Base-by-base conservation (phyloP, 1,140 invertebrate species). In the Ectropis grisescens region DNA sequence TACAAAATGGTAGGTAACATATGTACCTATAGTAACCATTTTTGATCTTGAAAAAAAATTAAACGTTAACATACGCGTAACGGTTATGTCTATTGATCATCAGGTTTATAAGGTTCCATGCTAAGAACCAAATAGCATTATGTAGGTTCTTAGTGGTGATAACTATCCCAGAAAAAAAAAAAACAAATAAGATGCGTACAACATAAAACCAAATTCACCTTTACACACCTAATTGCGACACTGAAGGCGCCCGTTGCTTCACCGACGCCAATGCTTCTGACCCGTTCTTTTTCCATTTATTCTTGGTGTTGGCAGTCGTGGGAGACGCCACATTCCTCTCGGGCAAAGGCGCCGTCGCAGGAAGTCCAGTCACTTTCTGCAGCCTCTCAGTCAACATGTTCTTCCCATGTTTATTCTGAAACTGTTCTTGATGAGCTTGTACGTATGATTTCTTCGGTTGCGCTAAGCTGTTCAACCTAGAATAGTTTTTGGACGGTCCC, bases 191-290 rank as follows among this genome's bases (percentile, higher is more conserved):
- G n/a, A n/a, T n/a, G n/a, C n/a, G n/a, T n/a, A n/a, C n/a, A 23
- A 25, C 8, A 26, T 28, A 37, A 24, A 33, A 55, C 37, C 2
- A 35, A 66, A 69, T 70, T 70, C 69, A 78, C 67, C 67, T 78
- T 76, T 74, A 78, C 69, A 61, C 61, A 76, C 71, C 71, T 76
- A 57, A 38, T 44, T 52, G 39, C 23, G 54, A 33, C 37, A 37
- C 35, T 15, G 42, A 10, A 5, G 46, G 30, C 31, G 35, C 14
- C 1, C 30, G 11, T 15, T 33, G 33, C 13, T 56, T 57, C 13
- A 25, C 10, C 15, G 54, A 13, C n/a, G 37, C 13, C 2, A 25
- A 13, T 16, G 29, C 34, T 8, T 58, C 61, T 1, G 28, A 8
- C 0, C 10, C 30, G 36, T 13, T 43, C 24, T 44, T 47, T 29